Conservation (phyloP, 1,140 invertebrate genomes). For the Cotesia chilonis region DNA sequence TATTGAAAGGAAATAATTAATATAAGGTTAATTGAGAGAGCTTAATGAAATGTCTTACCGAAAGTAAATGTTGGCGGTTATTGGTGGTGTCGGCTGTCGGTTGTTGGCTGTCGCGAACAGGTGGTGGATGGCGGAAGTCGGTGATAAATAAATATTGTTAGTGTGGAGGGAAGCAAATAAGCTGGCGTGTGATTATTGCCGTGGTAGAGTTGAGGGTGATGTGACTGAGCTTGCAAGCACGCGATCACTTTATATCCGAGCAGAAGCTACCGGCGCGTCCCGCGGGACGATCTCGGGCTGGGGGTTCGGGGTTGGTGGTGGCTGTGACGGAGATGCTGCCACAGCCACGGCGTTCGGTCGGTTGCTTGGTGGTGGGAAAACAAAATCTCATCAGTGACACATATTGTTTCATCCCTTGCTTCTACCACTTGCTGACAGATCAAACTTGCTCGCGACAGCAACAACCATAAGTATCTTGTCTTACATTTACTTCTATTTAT, state of each 20-base stretch:
- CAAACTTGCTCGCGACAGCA: neutral
- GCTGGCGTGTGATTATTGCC: conserved; percentile 34
- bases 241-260: conserved; percentile 62
- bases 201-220: conserved; percentile 44
- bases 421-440: neutral
- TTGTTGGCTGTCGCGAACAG: too few relatives aligned
- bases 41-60: too few relatives aligned
- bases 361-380: conserved; percentile 15
- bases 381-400: conserved; percentile 27
- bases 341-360: too few relatives aligned
- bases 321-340: conserved; percentile 7
- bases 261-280: conserved; percentile 35
- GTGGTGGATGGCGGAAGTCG: too few relatives aligned
- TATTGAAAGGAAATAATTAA: too few relatives aligned
- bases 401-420: conserved; percentile 15
- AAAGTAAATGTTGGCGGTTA: too few relatives aligned
- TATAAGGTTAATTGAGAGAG: too few relatives aligned
- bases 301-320: conserved; percentile 46
- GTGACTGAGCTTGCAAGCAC: conserved; percentile 60
- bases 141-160: too few relatives aligned
- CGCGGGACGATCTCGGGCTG: conserved; percentile 16
- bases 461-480: neutral
- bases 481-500: neutral
- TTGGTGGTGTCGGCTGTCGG: too few relatives aligned
- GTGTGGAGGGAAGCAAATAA: neutral